Evolutionary conservation across 1,140 invertebrate genomes (phyloP), one percentile per base, ranked within the genome.

Genomic region (Lasioglossum baleicum): DNA sequence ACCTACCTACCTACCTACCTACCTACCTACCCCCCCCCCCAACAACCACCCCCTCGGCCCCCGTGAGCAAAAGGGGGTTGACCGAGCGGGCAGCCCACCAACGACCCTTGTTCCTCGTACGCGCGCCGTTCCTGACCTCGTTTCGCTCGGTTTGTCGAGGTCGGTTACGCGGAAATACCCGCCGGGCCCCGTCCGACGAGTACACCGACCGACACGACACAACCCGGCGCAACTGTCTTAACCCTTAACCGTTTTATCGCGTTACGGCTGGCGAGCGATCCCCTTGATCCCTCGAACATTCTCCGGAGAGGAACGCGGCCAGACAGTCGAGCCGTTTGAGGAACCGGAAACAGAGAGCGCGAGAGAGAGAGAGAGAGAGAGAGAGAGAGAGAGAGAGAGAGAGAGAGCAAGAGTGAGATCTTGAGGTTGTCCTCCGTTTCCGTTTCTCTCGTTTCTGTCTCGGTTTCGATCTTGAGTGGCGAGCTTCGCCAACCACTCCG

Each of bases 91-190:
- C 60, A 51, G 72, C 66, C 68, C 83, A 67, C 74, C 83, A 22
- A 75, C 83, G 63, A 73, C 84, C 83, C 83, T 77, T 69, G 72
- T 77, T 75, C 79, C n/a, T 80, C 84, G 87, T 84, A 75, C 86
- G 82, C 51, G 56, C 80, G 88, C 84, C 89, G 90, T 91, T 89
- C 90, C 91, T 92, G 91, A 91, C 91, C 91, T 90, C 90, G 84
- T 91, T 91, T 87, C 87, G 86, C 80, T 82, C 82, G 83, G 87
- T 90, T 90, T 89, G 84, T 89, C 88, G 89, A 88, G 90, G 90
- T 90, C 90, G 91, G 89, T 91, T 90, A 91, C 90, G 88, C 88
- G 81, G 87, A 82, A 90, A 87, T 77, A 75, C 64, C 75, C 77
- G 73, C 72, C 74, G 74, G 69, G 65, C 53, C 48, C 26, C 65